Evolutionary conservation across 2,113 vertebrate genomes (phyloP).

Genomic region (Tupaia tana): DNA sequence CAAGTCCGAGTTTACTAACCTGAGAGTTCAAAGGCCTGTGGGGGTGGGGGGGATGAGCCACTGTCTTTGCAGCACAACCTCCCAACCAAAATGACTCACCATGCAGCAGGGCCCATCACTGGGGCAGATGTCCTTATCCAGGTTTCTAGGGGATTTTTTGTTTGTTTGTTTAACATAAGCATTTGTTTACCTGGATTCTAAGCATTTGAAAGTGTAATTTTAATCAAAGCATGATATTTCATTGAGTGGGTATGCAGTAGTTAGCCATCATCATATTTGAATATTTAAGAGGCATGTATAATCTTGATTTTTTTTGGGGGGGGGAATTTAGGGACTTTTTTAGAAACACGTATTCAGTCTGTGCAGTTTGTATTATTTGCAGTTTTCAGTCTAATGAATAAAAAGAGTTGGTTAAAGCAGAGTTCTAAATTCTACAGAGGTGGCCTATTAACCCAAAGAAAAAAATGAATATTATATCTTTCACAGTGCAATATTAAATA

Average conservation of each 20-base stretch:
- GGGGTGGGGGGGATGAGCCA: too few species aligned
- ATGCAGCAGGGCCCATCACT: too few species aligned
- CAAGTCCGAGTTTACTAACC: too few species aligned
- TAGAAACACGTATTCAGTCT: background rate
- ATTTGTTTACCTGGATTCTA: background rate
- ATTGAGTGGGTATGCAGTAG: slow-evolving; percentile 28
- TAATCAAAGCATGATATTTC: background rate
- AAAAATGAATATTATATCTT: background rate
- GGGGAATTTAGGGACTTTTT: background rate
- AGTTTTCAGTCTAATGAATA: background rate
- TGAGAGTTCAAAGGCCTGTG: too few species aligned
- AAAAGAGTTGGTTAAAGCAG: slow-evolving; percentile 5
- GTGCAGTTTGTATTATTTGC: background rate
- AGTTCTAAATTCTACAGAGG: slow-evolving; percentile 15
- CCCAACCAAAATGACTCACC: too few species aligned
- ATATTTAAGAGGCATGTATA: background rate
- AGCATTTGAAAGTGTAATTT: slow-evolving; percentile 41
- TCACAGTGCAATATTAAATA: background rate
- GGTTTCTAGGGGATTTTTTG: too few species aligned
- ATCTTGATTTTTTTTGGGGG: background rate
- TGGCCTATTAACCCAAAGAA: background rate
- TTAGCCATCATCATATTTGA: slow-evolving; percentile 18
- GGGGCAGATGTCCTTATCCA: too few species aligned
- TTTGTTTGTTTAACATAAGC: background rate
- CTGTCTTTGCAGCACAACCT: too few species aligned